Base-by-base conservation (phyloP, 2,797 vertebrate species). In the Hafferia zeledoni region DNA sequence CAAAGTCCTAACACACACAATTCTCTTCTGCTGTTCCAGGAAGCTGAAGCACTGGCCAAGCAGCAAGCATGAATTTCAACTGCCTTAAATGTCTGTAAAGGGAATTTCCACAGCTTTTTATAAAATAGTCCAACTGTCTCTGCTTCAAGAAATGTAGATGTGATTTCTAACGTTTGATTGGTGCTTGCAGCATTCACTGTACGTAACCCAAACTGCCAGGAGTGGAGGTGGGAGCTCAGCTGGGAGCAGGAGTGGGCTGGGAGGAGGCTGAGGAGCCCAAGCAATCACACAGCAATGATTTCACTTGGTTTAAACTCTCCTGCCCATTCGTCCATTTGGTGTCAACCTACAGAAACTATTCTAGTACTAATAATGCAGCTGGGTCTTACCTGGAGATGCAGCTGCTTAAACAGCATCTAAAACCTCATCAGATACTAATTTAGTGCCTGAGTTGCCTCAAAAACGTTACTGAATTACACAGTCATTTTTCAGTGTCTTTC, bases 1-100 rank as follows among this genome's bases (percentile, higher is more conserved):
- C 33, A 33, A 59, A 53, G 9, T 43, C 55, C 50, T 83, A 31
- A 90, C 1, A 0, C 39, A 10, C 27, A 18, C 31, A 17, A 59
- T 68, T 82, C 41, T 96, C 55, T 93, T 95, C 84, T 96, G 93
- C 76, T 94, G 28, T 97, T 97, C 75, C 98, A 99, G 99, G 99
- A 99, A 97, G 99, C 99, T 5, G 98, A 99, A 97, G 99, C 99
- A 53, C 97, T 98, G 91, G 98, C 98, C n/a, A 99, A 98, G 97
- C 97, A 98, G 95, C 96, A 98, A 95, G 98, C 90, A 0, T 98
- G 97, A 98, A 95, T 28, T 89, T 93, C 93, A 78, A 78, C 94
- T 94, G 90, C 95, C 96, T 97, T 97, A 96, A 92, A 63, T 39
- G 56, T 96, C 82, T 96, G 87, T 95, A 96, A 97, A 97, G 93